Conservation (phyloP, 37 sponge, comb jelly and placozoan species). For the Amphimedon queenslandica region DNA sequence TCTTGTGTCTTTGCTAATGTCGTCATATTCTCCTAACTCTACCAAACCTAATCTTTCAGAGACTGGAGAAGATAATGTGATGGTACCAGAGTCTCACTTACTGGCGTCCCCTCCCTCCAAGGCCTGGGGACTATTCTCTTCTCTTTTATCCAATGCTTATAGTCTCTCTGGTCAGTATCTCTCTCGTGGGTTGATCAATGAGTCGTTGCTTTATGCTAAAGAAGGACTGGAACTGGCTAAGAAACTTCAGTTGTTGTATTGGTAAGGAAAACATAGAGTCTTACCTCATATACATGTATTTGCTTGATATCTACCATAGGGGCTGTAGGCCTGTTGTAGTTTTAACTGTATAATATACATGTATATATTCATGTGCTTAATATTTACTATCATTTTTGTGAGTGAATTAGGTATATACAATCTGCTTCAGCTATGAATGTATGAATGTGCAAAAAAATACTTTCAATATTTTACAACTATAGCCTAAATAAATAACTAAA, state of each 20-base stretch:
- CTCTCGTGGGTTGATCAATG: not conserved
- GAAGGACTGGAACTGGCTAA: conserved; percentile 47
- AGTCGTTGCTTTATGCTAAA: conserved; percentile 38
- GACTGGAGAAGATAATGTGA: not conserved
- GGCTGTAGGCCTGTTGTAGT: too few species aligned
- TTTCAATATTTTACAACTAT: too few species aligned
- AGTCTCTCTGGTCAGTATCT: not conserved
- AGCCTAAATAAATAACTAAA: too few species aligned
- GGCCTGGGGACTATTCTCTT: not conserved
- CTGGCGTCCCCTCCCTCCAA: not conserved
- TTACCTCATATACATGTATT: too few species aligned
- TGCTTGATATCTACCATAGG: too few species aligned
- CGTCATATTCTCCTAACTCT: not conserved
- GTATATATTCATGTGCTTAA: too few species aligned
- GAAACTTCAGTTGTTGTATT: conserved; percentile 16
- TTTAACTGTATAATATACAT: too few species aligned
- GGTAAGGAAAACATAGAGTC: conserved; percentile 37
- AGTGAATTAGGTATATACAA: not conserved
- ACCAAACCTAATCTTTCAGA: not conserved
- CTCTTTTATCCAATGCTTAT: not conserved
- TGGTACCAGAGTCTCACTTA: not conserved
- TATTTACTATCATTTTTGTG: not conserved
- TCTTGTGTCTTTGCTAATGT: not conserved
- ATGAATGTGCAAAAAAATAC: too few species aligned
- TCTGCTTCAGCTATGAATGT: too few species aligned